phyloP scores from a whole-genome alignment of 2,113 vertebrate genomes.

The Hippocampus mohnikei region DNA sequence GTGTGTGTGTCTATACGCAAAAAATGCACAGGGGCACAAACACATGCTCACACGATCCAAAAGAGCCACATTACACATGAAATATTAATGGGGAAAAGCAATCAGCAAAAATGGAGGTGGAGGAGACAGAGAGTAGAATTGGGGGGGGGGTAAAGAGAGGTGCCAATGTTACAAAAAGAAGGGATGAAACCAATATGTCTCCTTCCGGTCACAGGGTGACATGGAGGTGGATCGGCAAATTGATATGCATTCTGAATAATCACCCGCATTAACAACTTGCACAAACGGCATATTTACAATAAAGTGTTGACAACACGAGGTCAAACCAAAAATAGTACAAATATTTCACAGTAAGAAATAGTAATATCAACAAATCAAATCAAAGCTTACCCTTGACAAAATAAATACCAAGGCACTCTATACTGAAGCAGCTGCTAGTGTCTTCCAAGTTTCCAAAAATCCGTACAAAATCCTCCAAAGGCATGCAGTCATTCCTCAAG shows the following conservation, averaged over 20 bases:
- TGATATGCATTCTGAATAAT: conserved; percentile 45
- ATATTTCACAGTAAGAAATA: conserved; percentile 25
- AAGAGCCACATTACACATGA: conserved; percentile 75
- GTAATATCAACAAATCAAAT: not conserved
- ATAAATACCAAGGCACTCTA: no score
- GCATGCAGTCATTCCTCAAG: no score
- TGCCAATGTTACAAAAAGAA: conserved; percentile 20
- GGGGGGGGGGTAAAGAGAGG: conserved; percentile 2
- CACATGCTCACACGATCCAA: conserved; percentile 62
- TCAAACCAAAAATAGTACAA: not conserved
- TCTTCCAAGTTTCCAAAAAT: no score
- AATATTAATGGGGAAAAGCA: conserved; percentile 75
- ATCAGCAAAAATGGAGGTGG: conserved; percentile 73
- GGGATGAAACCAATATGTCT: conserved; percentile 50
- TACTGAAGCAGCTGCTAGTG: no score
- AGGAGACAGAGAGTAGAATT: conserved; percentile 47
- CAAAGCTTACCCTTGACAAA: no score
- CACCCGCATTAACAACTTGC: conserved; percentile 23
- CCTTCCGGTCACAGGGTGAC: conserved; percentile 34
- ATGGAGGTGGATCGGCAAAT: conserved; percentile 40
- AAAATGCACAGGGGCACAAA: conserved; percentile 31
- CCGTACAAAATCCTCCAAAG: no score
- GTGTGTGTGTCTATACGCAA: not conserved
- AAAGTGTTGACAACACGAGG: not conserved
- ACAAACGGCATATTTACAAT: conserved; percentile 13